These are phyloP conservation scores for Caenorhabditis latens DNA, from an alignment of 1,140 invertebrate species.

Conservation along the genomic window DNA sequence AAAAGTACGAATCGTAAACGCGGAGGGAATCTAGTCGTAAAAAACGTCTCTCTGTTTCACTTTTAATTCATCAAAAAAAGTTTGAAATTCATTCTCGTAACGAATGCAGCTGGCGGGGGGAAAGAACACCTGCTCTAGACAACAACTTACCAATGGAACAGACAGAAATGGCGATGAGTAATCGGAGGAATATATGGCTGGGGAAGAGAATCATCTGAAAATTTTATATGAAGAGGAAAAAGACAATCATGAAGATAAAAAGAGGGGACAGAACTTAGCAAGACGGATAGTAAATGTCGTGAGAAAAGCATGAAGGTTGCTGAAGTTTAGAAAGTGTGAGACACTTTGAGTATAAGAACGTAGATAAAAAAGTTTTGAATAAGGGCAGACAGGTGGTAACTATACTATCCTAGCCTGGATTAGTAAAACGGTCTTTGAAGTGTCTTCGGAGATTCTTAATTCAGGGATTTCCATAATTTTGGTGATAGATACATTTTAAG, in stretches of 20 bases:
- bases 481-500: too few relatives aligned
- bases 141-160: neutral
- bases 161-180: conserved; percentile 3
- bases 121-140: neutral
- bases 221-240: neutral
- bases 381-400: too few relatives aligned
- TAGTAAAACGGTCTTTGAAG: too few relatives aligned
- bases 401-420: too few relatives aligned
- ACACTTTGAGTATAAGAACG: too few relatives aligned
- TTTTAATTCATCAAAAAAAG: neutral
- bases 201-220: conserved; percentile 25
- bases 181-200: neutral
- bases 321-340: neutral
- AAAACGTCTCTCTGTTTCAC: neutral
- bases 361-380: too few relatives aligned
- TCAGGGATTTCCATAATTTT: too few relatives aligned
- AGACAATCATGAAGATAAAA: neutral
- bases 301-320: neutral
- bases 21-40: conserved; percentile 2
- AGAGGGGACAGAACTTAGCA: neutral
- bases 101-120: neutral
- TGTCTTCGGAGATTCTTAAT: too few relatives aligned
- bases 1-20: neutral
- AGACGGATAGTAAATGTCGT: too few relatives aligned
- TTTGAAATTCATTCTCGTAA: neutral